Evolutionary conservation across 2,113 vertebrate species (phyloP).

Genomic region (Tauraco erythrolophus): DNA sequence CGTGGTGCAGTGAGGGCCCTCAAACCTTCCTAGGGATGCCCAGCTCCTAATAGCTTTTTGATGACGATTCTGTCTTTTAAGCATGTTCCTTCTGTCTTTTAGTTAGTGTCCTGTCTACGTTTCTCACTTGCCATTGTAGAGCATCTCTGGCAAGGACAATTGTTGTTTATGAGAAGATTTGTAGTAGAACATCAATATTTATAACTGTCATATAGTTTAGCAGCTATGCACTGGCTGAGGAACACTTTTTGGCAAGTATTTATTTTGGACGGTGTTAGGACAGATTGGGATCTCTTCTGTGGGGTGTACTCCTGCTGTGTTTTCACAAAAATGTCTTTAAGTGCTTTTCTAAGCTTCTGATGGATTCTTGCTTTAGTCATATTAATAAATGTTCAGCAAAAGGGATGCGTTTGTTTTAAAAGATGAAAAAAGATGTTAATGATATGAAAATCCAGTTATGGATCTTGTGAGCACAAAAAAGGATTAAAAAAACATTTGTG

Average conservation of each 20-base stretch:
- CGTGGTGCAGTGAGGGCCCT: accelerated
- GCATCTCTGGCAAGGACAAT: not conserved
- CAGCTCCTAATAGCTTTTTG: not conserved
- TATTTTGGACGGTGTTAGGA: not conserved
- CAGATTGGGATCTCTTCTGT: not conserved
- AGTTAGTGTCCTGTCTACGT: too few species aligned
- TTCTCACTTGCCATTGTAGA: not conserved
- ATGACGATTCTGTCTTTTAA: not conserved
- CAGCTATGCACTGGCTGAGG: not conserved
- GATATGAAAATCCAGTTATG: not conserved
- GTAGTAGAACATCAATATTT: not conserved
- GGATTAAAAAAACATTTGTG: not conserved
- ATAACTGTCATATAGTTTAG: not conserved
- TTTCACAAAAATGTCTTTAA: not conserved
- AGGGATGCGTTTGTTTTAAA: not conserved
- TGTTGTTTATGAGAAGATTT: not conserved
- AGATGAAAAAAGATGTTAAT: not conserved
- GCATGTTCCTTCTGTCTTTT: not conserved
- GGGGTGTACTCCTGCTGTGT: not conserved
- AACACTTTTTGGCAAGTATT: not conserved
- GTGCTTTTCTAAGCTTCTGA: constrained; percentile 28
- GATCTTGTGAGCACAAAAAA: not conserved
- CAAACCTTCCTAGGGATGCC: not conserved
- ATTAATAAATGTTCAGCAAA: constrained; percentile 15
- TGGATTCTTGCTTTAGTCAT: not conserved